Conservation (phyloP, 92 coral and sea anemone species). For the Montipora capitata region DNA sequence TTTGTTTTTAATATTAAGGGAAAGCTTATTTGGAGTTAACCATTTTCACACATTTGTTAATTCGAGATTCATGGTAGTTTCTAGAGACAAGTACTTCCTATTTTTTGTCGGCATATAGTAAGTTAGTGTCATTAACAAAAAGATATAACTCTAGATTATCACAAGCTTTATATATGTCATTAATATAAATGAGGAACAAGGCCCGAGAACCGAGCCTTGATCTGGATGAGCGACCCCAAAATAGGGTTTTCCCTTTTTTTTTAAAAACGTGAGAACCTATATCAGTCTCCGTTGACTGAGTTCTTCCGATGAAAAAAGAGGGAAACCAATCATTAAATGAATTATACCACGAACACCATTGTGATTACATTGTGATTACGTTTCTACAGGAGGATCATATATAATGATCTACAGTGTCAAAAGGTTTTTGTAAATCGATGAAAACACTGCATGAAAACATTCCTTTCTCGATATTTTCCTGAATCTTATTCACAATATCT, state of each 20-base stretch:
- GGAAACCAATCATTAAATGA: neutral
- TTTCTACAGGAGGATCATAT: conserved; percentile 22
- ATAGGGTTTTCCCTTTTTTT: neutral
- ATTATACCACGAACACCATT: neutral
- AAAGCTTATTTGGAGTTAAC: conserved; percentile 36
- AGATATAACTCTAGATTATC: conserved; percentile 29
- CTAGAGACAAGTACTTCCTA: conserved; percentile 21
- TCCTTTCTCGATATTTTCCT: conserved; percentile 10
- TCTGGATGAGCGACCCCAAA: conserved; percentile 40
- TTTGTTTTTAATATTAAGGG: too few relatives aligned
- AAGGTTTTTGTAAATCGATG: conserved; percentile 26
- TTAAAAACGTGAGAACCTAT: neutral
- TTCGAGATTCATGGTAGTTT: conserved; percentile 41
- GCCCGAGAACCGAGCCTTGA: conserved; percentile 43
- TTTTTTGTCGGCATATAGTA: conserved; percentile 21
- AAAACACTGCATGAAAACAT: conserved; percentile 16
- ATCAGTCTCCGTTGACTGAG: neutral
- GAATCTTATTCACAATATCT: conserved; percentile 29
- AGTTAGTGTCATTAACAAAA: conserved; percentile 34
- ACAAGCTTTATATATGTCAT: conserved; percentile 25
- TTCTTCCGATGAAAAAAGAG: conserved; percentile 19
- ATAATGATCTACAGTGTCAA: too few relatives aligned
- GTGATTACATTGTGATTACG: neutral
- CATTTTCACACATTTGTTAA: conserved; percentile 26
- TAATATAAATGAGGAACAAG: conserved; percentile 15